Conservation (phyloP, 2,888 invertebrate genomes). For the Eutolmus rufibarbis region DNA sequence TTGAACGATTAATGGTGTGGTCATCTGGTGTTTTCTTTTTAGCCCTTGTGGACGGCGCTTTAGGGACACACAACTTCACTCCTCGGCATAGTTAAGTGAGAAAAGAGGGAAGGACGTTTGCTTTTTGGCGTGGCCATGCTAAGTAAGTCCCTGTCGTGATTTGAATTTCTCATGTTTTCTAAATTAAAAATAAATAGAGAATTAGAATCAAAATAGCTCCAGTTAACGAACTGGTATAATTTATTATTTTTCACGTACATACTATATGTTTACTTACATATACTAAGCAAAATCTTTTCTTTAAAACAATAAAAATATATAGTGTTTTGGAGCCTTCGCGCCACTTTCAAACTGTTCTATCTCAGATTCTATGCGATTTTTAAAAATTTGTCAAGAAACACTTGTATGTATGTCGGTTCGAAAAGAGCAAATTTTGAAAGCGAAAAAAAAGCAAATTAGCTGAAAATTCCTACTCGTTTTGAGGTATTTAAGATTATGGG, state of each 20-base stretch:
- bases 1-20: not conserved
- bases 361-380: no score
- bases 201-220: not conserved
- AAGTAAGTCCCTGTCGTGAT: not conserved
- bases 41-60: not conserved
- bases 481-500: no score
- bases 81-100: not conserved
- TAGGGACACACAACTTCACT: not conserved
- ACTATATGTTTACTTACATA: no score
- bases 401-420: no score
- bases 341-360: no score
- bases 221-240: not conserved
- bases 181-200: not conserved
- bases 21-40: not conserved
- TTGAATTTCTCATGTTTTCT: not conserved
- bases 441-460: no score
- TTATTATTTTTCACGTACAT: not conserved
- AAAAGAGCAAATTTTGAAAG: no score
- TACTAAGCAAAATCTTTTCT: no score
- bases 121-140: not conserved
- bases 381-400: no score
- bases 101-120: not conserved
- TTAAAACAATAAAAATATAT: no score
- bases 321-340: no score
- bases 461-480: no score